Evolutionary conservation across 2,113 vertebrate genomes (phyloP).

Genomic region (Perca flavescens): DNA sequence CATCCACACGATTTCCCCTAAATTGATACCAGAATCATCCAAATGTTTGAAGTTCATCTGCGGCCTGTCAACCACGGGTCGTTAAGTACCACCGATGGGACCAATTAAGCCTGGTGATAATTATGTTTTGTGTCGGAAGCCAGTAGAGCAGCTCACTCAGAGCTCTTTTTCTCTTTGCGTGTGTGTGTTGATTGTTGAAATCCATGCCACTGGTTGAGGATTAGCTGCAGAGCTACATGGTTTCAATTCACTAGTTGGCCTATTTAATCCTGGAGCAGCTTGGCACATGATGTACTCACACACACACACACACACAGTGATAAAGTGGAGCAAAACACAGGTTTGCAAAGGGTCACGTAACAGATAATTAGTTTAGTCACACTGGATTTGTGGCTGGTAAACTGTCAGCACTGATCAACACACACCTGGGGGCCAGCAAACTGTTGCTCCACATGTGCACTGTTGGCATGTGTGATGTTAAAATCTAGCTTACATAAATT

Average conservation of each 20-base stretch:
- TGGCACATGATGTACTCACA: slow-evolving; percentile 1
- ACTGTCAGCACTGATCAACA: slow-evolving; percentile 29
- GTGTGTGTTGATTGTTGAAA: slow-evolving; percentile 13
- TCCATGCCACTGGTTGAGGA: slow-evolving; percentile 21
- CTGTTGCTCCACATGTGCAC: background rate
- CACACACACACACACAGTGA: slow-evolving; percentile 3
- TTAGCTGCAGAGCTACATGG: slow-evolving; percentile 26
- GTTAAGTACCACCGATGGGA: slow-evolving; percentile 31
- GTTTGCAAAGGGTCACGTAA: slow-evolving; percentile 37
- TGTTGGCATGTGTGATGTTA: background rate
- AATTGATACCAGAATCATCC: slow-evolving; percentile 63
- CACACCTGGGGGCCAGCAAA: background rate
- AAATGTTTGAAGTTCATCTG: slow-evolving; percentile 46
- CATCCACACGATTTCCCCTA: slow-evolving; percentile 13
- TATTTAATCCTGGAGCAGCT: slow-evolving; percentile 6
- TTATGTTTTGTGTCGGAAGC: slow-evolving; percentile 39
- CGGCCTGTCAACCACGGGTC: slow-evolving; percentile 20
- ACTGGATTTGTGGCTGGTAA: slow-evolving; percentile 21
- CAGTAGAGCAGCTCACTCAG: slow-evolving; percentile 20
- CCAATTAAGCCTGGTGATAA: slow-evolving; percentile 49
- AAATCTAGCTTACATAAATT: background rate
- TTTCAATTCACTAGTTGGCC: slow-evolving; percentile 31
- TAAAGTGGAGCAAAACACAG: slow-evolving; percentile 31
- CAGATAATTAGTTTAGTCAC: slow-evolving; percentile 35
- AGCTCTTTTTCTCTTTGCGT: background rate